Base-by-base conservation (phyloP, 2,113 vertebrate genomes). In the Microcebus lehilahytsara region DNA sequence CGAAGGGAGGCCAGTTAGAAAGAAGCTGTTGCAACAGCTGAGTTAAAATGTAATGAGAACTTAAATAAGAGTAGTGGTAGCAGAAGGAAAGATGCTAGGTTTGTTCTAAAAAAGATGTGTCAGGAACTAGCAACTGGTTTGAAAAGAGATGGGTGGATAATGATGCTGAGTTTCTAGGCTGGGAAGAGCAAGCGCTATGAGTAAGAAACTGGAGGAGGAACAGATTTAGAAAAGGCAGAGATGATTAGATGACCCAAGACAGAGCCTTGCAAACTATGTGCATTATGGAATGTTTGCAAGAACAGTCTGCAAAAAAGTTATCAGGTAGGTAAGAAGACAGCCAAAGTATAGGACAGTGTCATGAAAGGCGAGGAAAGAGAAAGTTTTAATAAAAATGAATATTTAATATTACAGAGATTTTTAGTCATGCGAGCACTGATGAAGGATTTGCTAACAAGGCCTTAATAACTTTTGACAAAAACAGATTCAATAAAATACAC, bases 361-460 rank as follows among this genome's bases (percentile, higher is more conserved):
- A 6, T 16, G 27, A 58, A 58, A 62, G 49, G 53, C 25, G 25
- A 60, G 14, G 5, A 71, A 20, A 80, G 46, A 64, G 40, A 56
- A 84, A 5, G 3, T 62, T 79, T 69, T 88, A 87, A 60, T 46
- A 34, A 72, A 92, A 66, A n/a, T 62, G 32, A 89, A 7, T n/a
- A 0, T 51, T 69, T 27, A 51, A 30, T 77, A 37, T 78, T 84
- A 20, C 3, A 60, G 40, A 78, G 16, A 60, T 67, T 72, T 77
- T 46, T 42, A 69, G 64, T 23, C 32, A 92, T 67, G 8, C 3
- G 19, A 93, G 9, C 7, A 58, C 30, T 51, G 37, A 66, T 30
- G 56, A 88, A 91, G 27, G 23, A 93, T 85, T 91, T 96, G 34
- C 51, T 81, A 85, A 85, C 32, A 37, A 95, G 34, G 34, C 23